Evolutionary conservation across 2,888 invertebrate species (phyloP), one percentile per base, ranked within the genome.

Genomic region (Lepidochrysops patricia): DNA sequence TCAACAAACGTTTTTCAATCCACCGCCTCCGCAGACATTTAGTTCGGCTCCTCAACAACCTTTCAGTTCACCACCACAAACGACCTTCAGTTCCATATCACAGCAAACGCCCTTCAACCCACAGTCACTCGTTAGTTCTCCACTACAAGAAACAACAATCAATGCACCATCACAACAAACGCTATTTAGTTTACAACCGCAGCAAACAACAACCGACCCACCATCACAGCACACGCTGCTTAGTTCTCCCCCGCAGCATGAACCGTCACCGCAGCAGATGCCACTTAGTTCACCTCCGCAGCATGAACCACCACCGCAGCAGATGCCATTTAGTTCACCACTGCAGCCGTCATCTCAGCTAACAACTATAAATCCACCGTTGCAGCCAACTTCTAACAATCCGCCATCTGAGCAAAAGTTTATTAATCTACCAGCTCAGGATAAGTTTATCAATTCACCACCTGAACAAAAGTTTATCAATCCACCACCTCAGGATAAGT

Each of bases 1-100:
- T 4, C 57, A 57, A 23, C 13, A 43, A 43, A 23, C 19, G 3
- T 1, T 9, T 23, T 19, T 19, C 19, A 23, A 43, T 43, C 19
- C 23, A 37, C 7, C 37, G 15, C 19, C 19, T 5, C 63, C 61
- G 58, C 56, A 61, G 29, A 15, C 65, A 12, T 67, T 82, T 0
- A 83, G 86, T 60, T 84, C 87, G 7, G 87, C 86, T 2, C 88
- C 88, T 0, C 83, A 37, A 15, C 37, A 37, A 37, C 25, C 65
- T 12, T 68, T 82, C 0, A 83, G 85, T 60, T 84, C 88, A 9
- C 87, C 87, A 2, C 87, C 88, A 0, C 83, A n/a, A n/a, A n/a
- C n/a, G n/a, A n/a, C 65, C 12, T 68, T 82, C 0, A 83, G 85
- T 60, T 84, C 88, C 7, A 87, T 87, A 2, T 86, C 88, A 0